Conservation (phyloP, 2,797 vertebrate genomes). For the Sphenopsis melanotis region DNA sequence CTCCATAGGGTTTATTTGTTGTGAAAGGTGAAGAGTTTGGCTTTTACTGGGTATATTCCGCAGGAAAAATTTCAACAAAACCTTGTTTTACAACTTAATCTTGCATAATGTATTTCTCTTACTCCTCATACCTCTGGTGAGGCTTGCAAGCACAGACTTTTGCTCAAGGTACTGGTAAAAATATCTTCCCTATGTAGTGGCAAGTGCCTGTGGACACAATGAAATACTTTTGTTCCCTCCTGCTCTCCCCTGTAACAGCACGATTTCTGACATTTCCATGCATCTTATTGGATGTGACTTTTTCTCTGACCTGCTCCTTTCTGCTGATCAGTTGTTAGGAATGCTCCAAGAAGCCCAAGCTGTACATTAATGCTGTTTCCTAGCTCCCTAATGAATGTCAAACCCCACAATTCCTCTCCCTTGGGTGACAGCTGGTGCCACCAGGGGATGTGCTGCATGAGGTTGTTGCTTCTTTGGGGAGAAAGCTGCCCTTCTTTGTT, state of each 20-base stretch:
- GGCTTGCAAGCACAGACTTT: not conserved
- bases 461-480: not conserved
- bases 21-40: not conserved
- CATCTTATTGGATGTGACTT: accelerated
- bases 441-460: not conserved
- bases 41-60: not conserved
- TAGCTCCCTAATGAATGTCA: not conserved
- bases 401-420: not conserved
- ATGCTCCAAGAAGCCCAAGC: not conserved
- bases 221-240: not conserved
- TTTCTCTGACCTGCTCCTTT: not conserved
- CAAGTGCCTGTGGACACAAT: not conserved
- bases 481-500: not conserved
- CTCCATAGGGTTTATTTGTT: not conserved
- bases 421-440: not conserved
- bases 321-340: not conserved
- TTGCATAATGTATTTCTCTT: not conserved
- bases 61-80: not conserved
- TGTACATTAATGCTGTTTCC: not conserved
- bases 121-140: not conserved
- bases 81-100: not conserved
- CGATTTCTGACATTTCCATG: not conserved
- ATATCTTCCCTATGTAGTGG: not conserved
- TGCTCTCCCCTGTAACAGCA: not conserved
- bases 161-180: not conserved